These are phyloP conservation scores for Tachystola acroxantha DNA, from an alignment of 2,888 invertebrate species.

Conservation along the genomic window DNA sequence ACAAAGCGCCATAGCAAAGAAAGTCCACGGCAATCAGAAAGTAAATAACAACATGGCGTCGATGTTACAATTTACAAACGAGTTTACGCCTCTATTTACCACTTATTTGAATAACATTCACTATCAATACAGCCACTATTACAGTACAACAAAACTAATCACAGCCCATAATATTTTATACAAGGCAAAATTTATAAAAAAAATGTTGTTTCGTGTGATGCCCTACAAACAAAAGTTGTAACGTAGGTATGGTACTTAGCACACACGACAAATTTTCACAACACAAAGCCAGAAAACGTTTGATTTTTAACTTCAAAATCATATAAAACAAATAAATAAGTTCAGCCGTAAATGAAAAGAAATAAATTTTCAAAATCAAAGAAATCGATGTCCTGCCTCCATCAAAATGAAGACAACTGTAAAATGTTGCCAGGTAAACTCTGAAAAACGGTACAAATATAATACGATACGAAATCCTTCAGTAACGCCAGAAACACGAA, in stretches of 20 bases:
- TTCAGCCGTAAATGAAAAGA: constrained; percentile 27
- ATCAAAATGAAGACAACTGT: no score
- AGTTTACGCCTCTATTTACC: constrained; percentile 10
- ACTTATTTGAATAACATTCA: constrained; percentile 10
- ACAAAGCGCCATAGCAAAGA: constrained; percentile 57
- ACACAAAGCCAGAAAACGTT: neutral
- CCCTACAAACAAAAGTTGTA: constrained; percentile 19
- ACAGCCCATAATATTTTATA: constrained; percentile 23
- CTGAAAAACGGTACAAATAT: no score
- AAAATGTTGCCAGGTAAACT: no score
- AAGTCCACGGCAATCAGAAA: constrained; percentile 43
- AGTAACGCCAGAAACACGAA: no score
- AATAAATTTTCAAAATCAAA: constrained; percentile 50
- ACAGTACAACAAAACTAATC: constrained; percentile 17
- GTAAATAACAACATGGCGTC: constrained; percentile 75
- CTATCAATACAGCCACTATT: constrained; percentile 9
- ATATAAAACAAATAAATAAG: constrained; percentile 12
- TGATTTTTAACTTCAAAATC: no score
- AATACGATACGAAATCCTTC: no score
- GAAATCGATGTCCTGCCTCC: constrained; percentile 40
- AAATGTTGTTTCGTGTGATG: constrained; percentile 9
- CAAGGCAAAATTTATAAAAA: constrained; percentile 15
- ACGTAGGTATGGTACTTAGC: no score
- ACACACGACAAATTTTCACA: constrained; percentile 10
- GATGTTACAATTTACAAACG: constrained; percentile 5